Base-by-base conservation (phyloP, 2,797 vertebrate genomes). In the Sciurus carolinensis region DNA sequence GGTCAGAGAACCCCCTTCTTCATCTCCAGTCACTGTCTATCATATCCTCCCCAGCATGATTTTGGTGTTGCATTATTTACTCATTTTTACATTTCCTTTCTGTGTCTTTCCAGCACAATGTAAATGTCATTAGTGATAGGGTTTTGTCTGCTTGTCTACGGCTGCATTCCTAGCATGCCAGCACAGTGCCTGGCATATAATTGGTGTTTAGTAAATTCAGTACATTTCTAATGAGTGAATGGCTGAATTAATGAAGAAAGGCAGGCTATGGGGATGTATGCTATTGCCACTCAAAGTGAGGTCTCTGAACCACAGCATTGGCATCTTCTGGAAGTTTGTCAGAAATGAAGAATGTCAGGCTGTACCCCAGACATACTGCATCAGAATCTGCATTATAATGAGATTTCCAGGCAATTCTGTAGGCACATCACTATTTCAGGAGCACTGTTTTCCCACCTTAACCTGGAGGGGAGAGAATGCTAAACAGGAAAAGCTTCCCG, bases 371-470 rank as follows among this genome's bases (percentile, higher is more conserved):
- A 72, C 10, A n/a, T 64, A 20, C n/a, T 87, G 59, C 42, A 26
- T 90, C 64, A 62, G 79, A 94, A 72, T 86, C 17, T 83, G 44
- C 52, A 64, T 90, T 79, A 89, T 87, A 86, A 64, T 14, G n/a
- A 59, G n/a, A 96, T 84, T 42, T 62, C 39, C 87, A 54, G 76
- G 62, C 50, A 24, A n/a, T 57, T 89, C 39, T 83, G 24, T 59
- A 69, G 71, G 83, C 13, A 71, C 11, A 10, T 54, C 26, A 76
- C 30, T 59, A 47, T 90, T 94, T 87, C 26, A 54, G 62, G 24
- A 80, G 59, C 44, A 77, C 47, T 26, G 12, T 73, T 67, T 96
- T 75, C 64, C 17, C 39, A 54, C 44, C 17, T 71, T 85, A 52
- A 47, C 30, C 11, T 54, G 13, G n/a, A 90, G 88, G 39, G 33